Base-by-base conservation (phyloP, 2,888 invertebrate species). In the Watsonalla binaria region DNA sequence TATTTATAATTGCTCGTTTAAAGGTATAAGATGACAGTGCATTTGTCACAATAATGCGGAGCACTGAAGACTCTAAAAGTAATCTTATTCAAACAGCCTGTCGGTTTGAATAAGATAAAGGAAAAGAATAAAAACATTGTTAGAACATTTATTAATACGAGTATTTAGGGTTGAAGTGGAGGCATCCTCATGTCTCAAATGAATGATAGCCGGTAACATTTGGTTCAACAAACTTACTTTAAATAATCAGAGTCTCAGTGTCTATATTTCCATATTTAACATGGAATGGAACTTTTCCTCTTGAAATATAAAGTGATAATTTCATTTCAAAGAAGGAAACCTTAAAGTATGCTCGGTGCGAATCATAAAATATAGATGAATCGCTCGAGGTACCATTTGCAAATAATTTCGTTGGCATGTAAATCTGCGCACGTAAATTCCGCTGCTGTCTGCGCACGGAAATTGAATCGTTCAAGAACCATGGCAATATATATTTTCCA, bases 391-490 rank as follows among this genome's bases (percentile, higher is more conserved):
- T 80, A 78, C 80, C 82, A 80, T 86, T 87, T 86, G 82, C 80
- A 84, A 88, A 87, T 86, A 86, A 87, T 88, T 87, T 83, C 82
- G 81, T 78, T 78, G 84, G 81, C 81, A 85, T 86, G 85, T 87
- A 88, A 87, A 90, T 88, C 84, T 82, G 85, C 77, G 83, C 86
- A 84, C 88, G 88, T 90, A 90, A 88, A 90, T 90, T 86, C 78
- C 76, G 74, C 70, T 77, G 80, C 87, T 90, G 89, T 88, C 88
- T 86, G 83, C 82, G 83, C 82, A 79, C 82, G 89, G 90, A 89
- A 89, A 90, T 90, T 88, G 88, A 88, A 90, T 86, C 84, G 86
- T 84, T 84, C 78, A 78, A 83, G 80, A 81, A 85, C 82, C 84
- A 84, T 83, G 78, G 77, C 83, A 78, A 86, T 85, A 84, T 80